Conservation (phyloP, 2,113 vertebrate species). For the Alligator mississippiensis region DNA sequence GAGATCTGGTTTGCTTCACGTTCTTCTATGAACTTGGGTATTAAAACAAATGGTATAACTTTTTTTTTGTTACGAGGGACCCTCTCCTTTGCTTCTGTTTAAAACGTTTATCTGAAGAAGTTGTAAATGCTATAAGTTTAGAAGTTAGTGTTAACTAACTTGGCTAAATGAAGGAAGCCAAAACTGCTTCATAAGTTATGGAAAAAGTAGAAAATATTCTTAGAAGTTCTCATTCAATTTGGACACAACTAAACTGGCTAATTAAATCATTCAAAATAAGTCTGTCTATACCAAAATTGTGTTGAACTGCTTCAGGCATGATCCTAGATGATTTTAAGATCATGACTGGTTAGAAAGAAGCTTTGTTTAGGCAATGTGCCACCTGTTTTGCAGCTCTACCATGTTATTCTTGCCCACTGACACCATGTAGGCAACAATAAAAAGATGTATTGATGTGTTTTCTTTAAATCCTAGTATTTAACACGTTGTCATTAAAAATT, state of each 20-base stretch:
- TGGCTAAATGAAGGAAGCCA: not conserved
- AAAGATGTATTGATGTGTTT: not conserved
- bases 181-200: not conserved
- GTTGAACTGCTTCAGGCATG: not conserved
- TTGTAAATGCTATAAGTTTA: not conserved
- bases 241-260: not conserved
- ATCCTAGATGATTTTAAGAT: not conserved
- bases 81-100: not conserved
- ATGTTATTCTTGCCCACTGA: not conserved
- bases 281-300: not conserved
- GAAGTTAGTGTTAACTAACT: not conserved
- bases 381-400: not conserved
- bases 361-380: not conserved
- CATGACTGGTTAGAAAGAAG: not conserved
- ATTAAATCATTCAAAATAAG: not conserved
- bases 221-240: not conserved
- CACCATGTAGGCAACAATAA: not conserved
- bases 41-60: too few relatives aligned
- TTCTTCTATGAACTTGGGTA: too few relatives aligned
- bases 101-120: not conserved
- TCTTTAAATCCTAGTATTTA: not conserved
- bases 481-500: not conserved
- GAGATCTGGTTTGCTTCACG: not conserved
- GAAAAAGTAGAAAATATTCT: not conserved
- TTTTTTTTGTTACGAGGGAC: not conserved